Conservation (phyloP, 2,888 invertebrate species). For the Neocrepidodera transversa region DNA sequence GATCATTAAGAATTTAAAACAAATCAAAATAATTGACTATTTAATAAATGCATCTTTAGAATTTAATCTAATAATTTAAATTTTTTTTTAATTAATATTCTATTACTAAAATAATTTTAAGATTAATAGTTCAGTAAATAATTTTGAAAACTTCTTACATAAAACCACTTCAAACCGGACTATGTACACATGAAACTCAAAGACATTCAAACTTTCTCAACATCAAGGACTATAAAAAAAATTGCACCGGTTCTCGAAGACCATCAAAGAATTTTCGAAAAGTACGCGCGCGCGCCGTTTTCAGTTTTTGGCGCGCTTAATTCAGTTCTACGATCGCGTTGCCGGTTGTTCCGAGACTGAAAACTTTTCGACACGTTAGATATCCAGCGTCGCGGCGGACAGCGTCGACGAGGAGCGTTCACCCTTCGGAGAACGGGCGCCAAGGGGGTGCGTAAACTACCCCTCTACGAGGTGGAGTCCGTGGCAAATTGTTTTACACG, state of each 20-base stretch:
- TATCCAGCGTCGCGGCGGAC: slow-evolving; percentile 31
- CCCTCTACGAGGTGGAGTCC: slow-evolving; percentile 34
- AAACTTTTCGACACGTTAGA: slow-evolving; percentile 43
- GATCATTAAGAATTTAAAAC: too few relatives aligned
- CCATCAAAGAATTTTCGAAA: slow-evolving; percentile 18
- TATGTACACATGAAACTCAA: slow-evolving; percentile 41
- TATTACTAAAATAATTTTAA: too few relatives aligned
- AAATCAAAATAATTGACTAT: too few relatives aligned
- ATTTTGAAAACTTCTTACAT: slow-evolving; percentile 42
- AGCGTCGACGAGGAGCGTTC: slow-evolving; percentile 52
- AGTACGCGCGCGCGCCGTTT: slow-evolving; percentile 19
- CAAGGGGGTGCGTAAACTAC: slow-evolving; percentile 49
- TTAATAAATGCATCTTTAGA: too few relatives aligned
- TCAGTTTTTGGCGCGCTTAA: slow-evolving; percentile 8
- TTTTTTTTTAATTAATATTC: too few relatives aligned
- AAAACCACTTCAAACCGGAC: slow-evolving; percentile 43
- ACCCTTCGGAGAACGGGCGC: slow-evolving; percentile 51
- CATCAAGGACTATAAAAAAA: slow-evolving; percentile 35
- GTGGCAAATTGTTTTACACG: slow-evolving; percentile 33
- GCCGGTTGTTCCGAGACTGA: slow-evolving; percentile 50
- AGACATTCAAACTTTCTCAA: slow-evolving; percentile 34
- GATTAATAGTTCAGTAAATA: too few relatives aligned
- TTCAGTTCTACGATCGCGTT: slow-evolving; percentile 43
- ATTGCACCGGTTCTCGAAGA: slow-evolving; percentile 14
- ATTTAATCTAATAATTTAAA: too few relatives aligned